phyloP scores from a whole-genome alignment of 1,140 invertebrate species.

The Tyrophagus putrescentiae region DNA sequence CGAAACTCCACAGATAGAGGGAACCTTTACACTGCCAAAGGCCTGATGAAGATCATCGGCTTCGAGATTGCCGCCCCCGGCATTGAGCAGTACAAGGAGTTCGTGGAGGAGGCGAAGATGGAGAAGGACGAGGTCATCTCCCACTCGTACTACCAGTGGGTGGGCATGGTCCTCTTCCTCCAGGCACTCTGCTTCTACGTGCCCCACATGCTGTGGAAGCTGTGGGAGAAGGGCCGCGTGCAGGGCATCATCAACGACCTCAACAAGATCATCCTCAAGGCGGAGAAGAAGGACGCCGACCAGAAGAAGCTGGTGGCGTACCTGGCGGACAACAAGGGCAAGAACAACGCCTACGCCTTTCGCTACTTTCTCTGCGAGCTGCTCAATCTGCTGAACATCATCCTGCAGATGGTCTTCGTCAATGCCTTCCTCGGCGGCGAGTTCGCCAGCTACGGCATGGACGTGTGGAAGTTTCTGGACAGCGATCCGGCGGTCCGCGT shows the following conservation, averaged over 20 bases:
- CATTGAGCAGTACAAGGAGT: slow-evolving; percentile 16
- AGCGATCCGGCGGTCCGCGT: slow-evolving; percentile 52
- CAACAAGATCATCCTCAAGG: slow-evolving; percentile 15
- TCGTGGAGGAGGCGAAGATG: slow-evolving; percentile 13
- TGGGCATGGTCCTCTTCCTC: slow-evolving; percentile 70
- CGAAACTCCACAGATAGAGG: slow-evolving; percentile 79
- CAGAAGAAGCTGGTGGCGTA: slow-evolving; percentile 1
- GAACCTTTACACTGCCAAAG: slow-evolving; percentile 69
- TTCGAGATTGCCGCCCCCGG: slow-evolving; percentile 15
- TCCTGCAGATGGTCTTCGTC: slow-evolving; percentile 76
- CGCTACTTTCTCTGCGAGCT: slow-evolving; percentile 68
- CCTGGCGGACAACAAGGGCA: slow-evolving; percentile 2
- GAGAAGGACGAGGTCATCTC: slow-evolving; percentile 19
- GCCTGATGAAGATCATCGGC: slow-evolving; percentile 36
- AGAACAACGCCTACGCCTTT: slow-evolving; percentile 59
- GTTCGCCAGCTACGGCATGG: slow-evolving; percentile 30
- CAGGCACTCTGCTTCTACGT: slow-evolving; percentile 44
- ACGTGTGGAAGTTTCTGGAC: slow-evolving; percentile 62
- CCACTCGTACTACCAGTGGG: slow-evolving; percentile 44
- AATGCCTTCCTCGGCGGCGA: slow-evolving; percentile 66
- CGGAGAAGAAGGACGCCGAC: not conserved
- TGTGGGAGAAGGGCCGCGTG: slow-evolving; percentile 32
- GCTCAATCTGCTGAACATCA: slow-evolving; percentile 63
- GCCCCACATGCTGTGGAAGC: slow-evolving; percentile 53
- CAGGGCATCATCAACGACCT: slow-evolving; percentile 28